Evolutionary conservation across 2,797 vertebrate genomes (phyloP), one percentile per base, ranked within the genome.

Genomic region (Sebastes alutus): DNA sequence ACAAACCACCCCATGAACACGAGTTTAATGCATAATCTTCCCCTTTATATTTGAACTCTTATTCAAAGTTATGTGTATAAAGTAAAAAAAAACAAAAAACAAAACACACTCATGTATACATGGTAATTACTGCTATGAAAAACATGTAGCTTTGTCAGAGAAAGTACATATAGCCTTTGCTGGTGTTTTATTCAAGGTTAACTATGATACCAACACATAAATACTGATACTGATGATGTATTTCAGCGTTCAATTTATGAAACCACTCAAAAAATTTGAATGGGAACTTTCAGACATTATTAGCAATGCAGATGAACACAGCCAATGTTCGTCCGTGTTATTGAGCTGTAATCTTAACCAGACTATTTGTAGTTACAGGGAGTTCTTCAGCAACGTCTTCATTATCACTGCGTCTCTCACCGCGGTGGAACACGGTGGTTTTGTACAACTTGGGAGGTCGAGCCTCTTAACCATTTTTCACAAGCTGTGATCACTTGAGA

Each of bases 401-500:
- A 46, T 81, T 46, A 72, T 69, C 69, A 30, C 70, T 1, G 38
- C 0, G 20, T 35, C 32, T 35, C 73, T 72, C 32, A 1, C 13
- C 22, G 30, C 1, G 3, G 27, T 58, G 25, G 20, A 25, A 64
- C 59, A 22, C 18, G 22, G 61, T 30, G 75, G 52, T 75, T 82
- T 72, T 62, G 56, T 56, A 63, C 86, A 67, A 77, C 66, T 60
- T 81, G 83, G 73, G 78, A 82, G 82, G 75, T 84, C 33, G 38
- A 64, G 49, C 12, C 32, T 81, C 62, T 2, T 4, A 75, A 58
- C 29, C 7, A 8, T 62, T 59, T 66, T 75, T 82, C 67, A 78
- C 58, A 35, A 77, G 67, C 79, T 56, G 72, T 22, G 75, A 87
- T 70, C 35, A 46, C 81, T 83, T 62, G 67, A 80, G 75, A 62